These are phyloP conservation scores for Montipora efflorescens DNA, from an alignment of 64 coral and sea anemone species.

Conservation along the genomic window DNA sequence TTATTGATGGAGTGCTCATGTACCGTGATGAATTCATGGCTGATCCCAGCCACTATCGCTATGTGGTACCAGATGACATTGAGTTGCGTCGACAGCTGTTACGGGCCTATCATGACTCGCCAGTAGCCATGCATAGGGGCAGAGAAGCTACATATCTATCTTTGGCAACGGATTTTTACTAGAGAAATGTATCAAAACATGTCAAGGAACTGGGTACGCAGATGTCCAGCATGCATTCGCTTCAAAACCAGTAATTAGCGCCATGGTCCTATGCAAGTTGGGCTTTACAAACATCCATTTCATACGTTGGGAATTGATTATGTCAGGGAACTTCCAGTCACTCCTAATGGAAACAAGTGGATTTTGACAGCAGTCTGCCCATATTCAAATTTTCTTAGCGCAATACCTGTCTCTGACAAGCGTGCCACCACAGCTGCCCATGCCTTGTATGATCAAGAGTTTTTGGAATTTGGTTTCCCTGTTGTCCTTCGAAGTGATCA, in stretches of 20 bases:
- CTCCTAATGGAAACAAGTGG: no score
- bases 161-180: constrained; percentile 7
- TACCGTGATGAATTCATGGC: background rate
- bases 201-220: constrained; percentile 19
- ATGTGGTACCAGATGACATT: constrained; percentile 14
- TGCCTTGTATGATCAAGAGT: constrained; percentile 39
- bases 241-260: background rate
- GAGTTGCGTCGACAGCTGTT: background rate
- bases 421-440: constrained; percentile 20
- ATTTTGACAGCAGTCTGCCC: no score
- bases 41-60: no score
- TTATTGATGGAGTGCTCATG: constrained; percentile 44
- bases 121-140: constrained; percentile 34
- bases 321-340: no score
- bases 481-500: constrained; percentile 23
- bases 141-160: constrained; percentile 23
- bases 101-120: background rate
- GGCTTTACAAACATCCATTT: no score
- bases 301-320: no score
- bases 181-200: constrained; percentile 20
- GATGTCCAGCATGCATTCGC: constrained; percentile 16
- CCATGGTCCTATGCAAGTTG: constrained; percentile 42
- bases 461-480: constrained; percentile 23
- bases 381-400: no score
- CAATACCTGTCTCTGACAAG: background rate